These are phyloP conservation scores for Oplegnathus fasciatus DNA, from an alignment of 2,113 vertebrate species.

Conservation along the genomic window DNA sequence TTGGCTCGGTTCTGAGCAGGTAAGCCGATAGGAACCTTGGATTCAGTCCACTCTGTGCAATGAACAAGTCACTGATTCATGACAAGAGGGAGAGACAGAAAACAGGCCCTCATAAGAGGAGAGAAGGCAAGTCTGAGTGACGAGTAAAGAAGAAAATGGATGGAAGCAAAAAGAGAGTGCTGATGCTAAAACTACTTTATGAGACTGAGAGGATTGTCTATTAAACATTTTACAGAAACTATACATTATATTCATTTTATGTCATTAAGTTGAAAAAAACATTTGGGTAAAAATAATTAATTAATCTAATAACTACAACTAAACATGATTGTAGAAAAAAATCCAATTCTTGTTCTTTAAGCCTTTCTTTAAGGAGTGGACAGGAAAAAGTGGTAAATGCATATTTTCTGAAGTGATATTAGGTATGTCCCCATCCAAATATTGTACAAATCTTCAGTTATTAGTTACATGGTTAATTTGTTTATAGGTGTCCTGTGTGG, in stretches of 20 bases:
- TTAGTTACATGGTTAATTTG: neutral
- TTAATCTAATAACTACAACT: too few relatives aligned
- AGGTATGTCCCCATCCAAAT: neutral
- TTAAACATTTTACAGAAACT: neutral
- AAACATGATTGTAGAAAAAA: too few relatives aligned
- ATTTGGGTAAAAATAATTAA: too few relatives aligned
- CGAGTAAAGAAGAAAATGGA: neutral
- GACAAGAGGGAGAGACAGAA: slow-evolving; percentile 34
- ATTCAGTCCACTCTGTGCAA: slow-evolving; percentile 51
- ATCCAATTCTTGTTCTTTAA: too few relatives aligned
- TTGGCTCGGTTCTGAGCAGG: slow-evolving; percentile 61
- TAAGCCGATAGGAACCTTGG: slow-evolving; percentile 70
- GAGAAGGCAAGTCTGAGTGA: neutral
- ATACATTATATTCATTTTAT: neutral
- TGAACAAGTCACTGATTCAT: slow-evolving; percentile 60
- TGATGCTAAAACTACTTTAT: neutral
- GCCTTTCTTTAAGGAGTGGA: too few relatives aligned
- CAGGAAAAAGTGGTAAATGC: neutral
- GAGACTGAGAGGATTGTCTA: neutral
- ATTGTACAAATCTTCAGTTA: neutral
- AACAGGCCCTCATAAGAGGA: slow-evolving; percentile 8
- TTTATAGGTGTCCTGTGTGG: too few relatives aligned
- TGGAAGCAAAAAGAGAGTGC: neutral
- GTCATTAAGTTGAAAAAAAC: neutral
- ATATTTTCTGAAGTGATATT: neutral